Percentiles rank a stretch among this genome's conserved stretches.
These are phyloP conservation scores for Dasypogon diadema DNA, from an alignment of 2,888 invertebrate genomes.

Conservation along the genomic window DNA sequence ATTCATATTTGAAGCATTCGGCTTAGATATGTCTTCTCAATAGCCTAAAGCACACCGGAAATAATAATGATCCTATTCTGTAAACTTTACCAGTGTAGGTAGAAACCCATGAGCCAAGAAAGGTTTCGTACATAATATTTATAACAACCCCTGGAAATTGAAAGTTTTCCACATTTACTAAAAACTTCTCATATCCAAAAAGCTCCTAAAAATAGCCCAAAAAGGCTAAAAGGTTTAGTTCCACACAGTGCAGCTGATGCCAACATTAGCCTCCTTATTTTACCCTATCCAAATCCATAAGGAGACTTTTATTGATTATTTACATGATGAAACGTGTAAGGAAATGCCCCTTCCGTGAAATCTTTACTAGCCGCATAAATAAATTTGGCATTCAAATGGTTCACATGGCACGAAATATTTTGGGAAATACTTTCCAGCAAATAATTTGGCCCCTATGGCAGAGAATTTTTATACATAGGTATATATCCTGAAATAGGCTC, in stretches of 20 bases:
- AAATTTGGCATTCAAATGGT: constrained; percentile 41
- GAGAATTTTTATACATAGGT: not conserved
- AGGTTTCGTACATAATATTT: constrained; percentile 36
- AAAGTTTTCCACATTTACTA: constrained; percentile 37
- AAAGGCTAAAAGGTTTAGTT: too few relatives aligned
- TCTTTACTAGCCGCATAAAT: constrained; percentile 39
- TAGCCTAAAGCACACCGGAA: too few relatives aligned
- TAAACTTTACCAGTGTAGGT: not conserved
- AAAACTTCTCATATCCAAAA: constrained; percentile 28
- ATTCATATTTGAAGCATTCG: too few relatives aligned
- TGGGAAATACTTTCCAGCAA: constrained; percentile 17
- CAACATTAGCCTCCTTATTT: constrained; percentile 24
- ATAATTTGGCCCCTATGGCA: constrained; percentile 7
- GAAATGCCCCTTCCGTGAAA: constrained; percentile 38
- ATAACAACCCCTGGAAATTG: constrained; percentile 39
- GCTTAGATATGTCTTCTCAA: too few relatives aligned
- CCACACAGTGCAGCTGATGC: constrained; percentile 43
- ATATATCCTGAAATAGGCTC: constrained; percentile 49
- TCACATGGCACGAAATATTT: constrained; percentile 22
- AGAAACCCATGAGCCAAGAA: constrained; percentile 16
- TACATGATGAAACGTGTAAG: constrained; percentile 54
- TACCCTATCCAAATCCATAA: constrained; percentile 37
- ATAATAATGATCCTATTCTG: too few relatives aligned
- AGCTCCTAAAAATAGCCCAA: constrained; percentile 14
- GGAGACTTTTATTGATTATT: constrained; percentile 54